phyloP scores from a whole-genome alignment of 2,888 invertebrate species.

The Sminthurinus aureus region DNA sequence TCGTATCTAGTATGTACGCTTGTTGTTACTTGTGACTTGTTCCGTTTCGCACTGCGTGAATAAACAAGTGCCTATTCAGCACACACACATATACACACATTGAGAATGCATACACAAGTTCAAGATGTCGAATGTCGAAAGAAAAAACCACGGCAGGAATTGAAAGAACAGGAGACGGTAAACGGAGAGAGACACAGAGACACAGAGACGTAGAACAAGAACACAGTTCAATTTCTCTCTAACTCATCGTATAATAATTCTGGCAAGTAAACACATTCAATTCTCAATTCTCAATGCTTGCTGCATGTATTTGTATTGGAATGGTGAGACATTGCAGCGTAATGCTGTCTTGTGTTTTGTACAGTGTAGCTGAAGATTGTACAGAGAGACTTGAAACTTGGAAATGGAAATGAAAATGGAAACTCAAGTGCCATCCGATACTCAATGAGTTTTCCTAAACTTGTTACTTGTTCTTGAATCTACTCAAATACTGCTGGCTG shows the following conservation, averaged over 20 bases:
- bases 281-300: too few relatives aligned
- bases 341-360: too few relatives aligned
- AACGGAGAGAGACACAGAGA: background rate
- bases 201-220: background rate
- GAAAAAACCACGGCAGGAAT: background rate
- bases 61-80: conserved; percentile 15
- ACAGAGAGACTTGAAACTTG: background rate
- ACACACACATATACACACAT: background rate
- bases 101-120: background rate
- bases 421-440: conserved; percentile 15
- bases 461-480: background rate
- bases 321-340: background rate
- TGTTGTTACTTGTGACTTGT: background rate
- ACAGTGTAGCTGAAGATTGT: too few relatives aligned
- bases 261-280: too few relatives aligned
- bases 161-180: background rate
- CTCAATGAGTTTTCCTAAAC: background rate
- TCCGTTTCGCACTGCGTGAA: conserved; percentile 19
- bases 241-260: too few relatives aligned
- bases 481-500: background rate
- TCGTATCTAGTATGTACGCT: too few relatives aligned
- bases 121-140: too few relatives aligned
- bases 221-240: background rate
- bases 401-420: conserved; percentile 7
- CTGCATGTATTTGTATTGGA: background rate